A percentile compares a stretch with the other conserved stretches of the same genome.
Conservation (phyloP, 2,888 invertebrate genomes). For the Corbicula japonica region DNA sequence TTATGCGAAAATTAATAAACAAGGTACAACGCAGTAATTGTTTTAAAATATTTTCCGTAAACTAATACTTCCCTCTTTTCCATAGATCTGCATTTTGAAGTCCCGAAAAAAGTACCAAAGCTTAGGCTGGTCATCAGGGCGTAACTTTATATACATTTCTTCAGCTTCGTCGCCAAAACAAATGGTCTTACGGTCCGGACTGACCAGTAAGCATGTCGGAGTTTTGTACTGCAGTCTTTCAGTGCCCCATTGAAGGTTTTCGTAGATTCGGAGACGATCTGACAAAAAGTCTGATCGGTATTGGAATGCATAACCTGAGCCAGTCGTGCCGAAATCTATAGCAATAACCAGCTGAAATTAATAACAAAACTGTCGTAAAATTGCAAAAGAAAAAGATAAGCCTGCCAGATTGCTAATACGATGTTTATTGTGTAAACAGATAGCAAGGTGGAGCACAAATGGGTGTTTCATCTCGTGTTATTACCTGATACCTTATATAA, state of each 20-base stretch:
- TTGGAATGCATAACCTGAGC: slow-evolving; percentile 47
- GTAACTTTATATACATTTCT: slow-evolving; percentile 16
- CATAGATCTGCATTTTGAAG: slow-evolving; percentile 39
- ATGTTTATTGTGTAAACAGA: no score
- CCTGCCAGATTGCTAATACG: no score
- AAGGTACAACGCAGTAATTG: no score
- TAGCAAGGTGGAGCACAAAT: no score
- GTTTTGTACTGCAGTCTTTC: slow-evolving; percentile 36
- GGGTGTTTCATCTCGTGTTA: no score
- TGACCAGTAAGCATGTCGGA: slow-evolving; percentile 44
- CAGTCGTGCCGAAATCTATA: slow-evolving; percentile 53
- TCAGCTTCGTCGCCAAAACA: slow-evolving; percentile 52
- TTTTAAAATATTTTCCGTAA: no score
- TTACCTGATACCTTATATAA: no score
- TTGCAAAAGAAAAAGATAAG: no score
- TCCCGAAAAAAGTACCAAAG: slow-evolving; percentile 39
- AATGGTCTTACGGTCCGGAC: slow-evolving; percentile 4
- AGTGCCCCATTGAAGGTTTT: slow-evolving; percentile 33
- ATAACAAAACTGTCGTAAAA: no score
- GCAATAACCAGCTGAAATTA: slow-evolving; percentile 48
- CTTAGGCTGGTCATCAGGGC: slow-evolving; percentile 26
- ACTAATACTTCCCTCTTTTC: no score
- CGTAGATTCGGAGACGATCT: slow-evolving; percentile 28
- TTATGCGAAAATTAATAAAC: no score
- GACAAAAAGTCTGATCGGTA: slow-evolving; percentile 32